Evolutionary conservation across 2,113 vertebrate species (phyloP).

Genomic region (Macaca nemestrina): DNA sequence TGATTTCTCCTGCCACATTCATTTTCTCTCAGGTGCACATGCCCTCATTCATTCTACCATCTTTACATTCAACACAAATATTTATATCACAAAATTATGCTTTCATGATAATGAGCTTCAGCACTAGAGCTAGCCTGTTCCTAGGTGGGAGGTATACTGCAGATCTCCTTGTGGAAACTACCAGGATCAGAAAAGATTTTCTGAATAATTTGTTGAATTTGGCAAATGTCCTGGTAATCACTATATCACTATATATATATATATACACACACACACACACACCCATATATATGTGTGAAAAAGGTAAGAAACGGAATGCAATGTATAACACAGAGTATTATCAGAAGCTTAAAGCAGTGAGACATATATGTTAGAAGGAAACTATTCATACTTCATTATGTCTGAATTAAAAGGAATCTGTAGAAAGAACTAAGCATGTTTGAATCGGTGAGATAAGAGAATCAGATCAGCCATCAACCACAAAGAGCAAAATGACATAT

Average conservation of each 20-base stretch:
- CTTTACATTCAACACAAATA: background rate
- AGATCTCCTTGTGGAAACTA: background rate
- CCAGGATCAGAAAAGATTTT: background rate
- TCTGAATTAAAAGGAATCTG: background rate
- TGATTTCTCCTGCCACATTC: background rate
- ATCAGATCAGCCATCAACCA: background rate
- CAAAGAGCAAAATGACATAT: background rate
- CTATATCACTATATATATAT: background rate
- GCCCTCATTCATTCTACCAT: background rate
- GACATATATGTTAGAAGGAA: background rate
- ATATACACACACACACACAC: rapidly evolving
- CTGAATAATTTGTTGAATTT: background rate
- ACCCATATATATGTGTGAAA: background rate
- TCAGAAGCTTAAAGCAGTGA: background rate
- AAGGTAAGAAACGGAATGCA: background rate
- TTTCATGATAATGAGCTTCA: background rate
- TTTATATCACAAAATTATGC: background rate
- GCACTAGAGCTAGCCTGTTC: background rate
- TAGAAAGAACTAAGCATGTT: background rate
- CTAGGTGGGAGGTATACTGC: background rate
- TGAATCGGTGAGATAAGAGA: background rate
- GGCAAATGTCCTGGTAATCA: background rate
- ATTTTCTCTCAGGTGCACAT: background rate
- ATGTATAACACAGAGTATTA: background rate
- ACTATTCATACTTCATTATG: background rate